A percentile compares a stretch with the other conserved stretches of the same genome.
Conservation (phyloP, 2,113 vertebrate species). For the Megaptera novaeangliae region DNA sequence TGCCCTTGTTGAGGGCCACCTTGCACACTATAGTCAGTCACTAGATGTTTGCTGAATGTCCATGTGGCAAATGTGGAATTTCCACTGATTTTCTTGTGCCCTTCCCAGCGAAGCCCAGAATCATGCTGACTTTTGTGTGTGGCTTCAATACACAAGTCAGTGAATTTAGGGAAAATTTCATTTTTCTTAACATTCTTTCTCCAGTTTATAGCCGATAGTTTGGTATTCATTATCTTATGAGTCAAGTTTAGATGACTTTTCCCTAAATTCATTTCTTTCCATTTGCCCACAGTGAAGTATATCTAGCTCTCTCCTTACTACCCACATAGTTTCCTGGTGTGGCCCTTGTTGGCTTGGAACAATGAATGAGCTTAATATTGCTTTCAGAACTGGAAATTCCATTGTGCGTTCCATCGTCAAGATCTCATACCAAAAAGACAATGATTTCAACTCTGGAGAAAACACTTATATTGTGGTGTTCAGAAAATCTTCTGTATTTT, state of each 20-base stretch:
- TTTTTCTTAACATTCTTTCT: neutral
- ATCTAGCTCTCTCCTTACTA: neutral
- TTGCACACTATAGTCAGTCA: neutral
- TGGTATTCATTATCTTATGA: conserved; percentile 42
- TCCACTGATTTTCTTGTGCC: neutral
- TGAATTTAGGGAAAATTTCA: neutral
- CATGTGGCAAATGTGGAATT: neutral
- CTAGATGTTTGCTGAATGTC: neutral
- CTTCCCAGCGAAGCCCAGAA: neutral
- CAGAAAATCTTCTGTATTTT: neutral
- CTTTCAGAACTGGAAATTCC: conserved; percentile 49
- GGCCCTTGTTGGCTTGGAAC: neutral
- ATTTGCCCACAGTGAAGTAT: neutral
- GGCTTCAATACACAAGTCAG: neutral
- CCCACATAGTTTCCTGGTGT: neutral
- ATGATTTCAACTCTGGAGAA: neutral
- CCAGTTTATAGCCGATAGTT: neutral
- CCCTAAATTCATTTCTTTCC: conserved; percentile 26
- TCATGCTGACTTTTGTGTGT: neutral
- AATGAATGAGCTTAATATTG: conserved; percentile 13
- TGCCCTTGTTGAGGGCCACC: neutral
- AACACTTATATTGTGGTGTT: neutral
- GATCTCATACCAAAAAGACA: neutral
- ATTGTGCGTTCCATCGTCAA: conserved; percentile 2
- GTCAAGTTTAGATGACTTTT: conserved; percentile 5